phyloP scores from a whole-genome alignment of 2,113 vertebrate species.

The Trogon surrucura region DNA sequence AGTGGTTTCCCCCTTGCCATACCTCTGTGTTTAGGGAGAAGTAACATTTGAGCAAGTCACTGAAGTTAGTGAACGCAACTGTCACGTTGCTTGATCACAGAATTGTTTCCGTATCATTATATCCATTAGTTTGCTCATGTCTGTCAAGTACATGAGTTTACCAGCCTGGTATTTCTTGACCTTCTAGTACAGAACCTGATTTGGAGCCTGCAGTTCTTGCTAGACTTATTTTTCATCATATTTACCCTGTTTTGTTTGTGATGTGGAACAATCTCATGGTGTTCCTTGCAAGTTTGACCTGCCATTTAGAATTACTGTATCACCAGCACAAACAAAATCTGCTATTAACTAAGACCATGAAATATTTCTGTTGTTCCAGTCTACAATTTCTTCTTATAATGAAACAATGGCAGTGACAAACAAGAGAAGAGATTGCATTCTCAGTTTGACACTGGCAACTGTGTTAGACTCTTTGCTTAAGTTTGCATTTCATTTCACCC shows the following conservation, averaged over 20 bases:
- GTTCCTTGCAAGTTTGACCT: slow-evolving; percentile 34
- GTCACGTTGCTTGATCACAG: background rate
- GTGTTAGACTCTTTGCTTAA: slow-evolving; percentile 10
- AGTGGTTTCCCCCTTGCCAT: background rate
- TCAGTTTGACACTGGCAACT: slow-evolving; percentile 29
- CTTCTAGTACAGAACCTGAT: slow-evolving; percentile 40
- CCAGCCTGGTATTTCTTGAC: background rate
- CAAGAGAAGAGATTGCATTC: slow-evolving; percentile 36
- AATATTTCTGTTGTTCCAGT: slow-evolving; percentile 26
- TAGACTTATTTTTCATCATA: slow-evolving; percentile 23
- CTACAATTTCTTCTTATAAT: background rate
- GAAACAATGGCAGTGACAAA: slow-evolving; percentile 21
- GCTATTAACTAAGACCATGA: background rate
- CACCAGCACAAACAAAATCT: slow-evolving; percentile 8
- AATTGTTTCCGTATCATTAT: background rate
- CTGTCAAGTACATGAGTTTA: slow-evolving; percentile 12
- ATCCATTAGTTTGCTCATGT: background rate
- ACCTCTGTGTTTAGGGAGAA: background rate
- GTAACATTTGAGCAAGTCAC: background rate
- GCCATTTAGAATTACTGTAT: slow-evolving; percentile 17
- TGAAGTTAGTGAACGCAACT: background rate
- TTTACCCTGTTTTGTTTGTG: slow-evolving; percentile 38
- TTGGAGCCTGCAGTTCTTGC: background rate
- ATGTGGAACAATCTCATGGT: background rate
- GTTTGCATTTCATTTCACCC: slow-evolving; percentile 16